phyloP scores from a whole-genome alignment of 2,797 vertebrate genomes.

The Gadopsis marmoratus region DNA sequence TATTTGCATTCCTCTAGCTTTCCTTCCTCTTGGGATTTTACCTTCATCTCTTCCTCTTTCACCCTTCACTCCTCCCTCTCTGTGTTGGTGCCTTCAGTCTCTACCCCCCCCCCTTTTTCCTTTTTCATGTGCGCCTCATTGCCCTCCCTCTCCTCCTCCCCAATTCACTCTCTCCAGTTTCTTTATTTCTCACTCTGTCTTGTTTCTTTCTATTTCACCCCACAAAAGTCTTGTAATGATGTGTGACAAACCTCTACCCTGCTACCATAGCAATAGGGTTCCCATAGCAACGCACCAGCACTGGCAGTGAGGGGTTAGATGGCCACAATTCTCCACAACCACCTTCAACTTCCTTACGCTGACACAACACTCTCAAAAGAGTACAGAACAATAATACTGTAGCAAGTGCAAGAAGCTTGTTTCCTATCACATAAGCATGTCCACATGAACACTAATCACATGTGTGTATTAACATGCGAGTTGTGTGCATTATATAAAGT shows the following conservation, averaged over 20 bases:
- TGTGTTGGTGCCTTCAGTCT: constrained; percentile 62
- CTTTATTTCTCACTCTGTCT: constrained; percentile 51
- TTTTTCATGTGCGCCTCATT: constrained; percentile 53
- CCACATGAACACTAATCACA: neutral
- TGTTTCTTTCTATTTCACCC: constrained; percentile 54
- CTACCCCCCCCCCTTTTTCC: constrained; percentile 16
- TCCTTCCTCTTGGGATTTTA: constrained; percentile 62
- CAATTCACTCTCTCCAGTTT: constrained; percentile 53
- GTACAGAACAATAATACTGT: neutral
- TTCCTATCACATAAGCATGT: neutral
- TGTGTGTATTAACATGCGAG: neutral
- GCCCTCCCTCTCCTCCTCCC: constrained; percentile 57
- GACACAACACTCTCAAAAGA: neutral
- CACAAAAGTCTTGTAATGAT: constrained; percentile 80
- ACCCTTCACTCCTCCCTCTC: constrained; percentile 51
- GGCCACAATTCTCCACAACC: constrained; percentile 37
- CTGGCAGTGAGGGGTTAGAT: constrained; percentile 50
- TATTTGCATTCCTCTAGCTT: constrained; percentile 76
- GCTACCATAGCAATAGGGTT: constrained; percentile 82
- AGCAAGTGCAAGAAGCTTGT: neutral
- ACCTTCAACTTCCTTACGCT: constrained; percentile 46
- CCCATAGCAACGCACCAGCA: constrained; percentile 74
- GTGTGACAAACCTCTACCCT: constrained; percentile 79
- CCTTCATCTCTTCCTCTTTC: constrained; percentile 72
- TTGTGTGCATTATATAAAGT: neutral